Evolutionary conservation across 1,140 invertebrate species (phyloP).

Genomic region (Coelopa frigida): DNA sequence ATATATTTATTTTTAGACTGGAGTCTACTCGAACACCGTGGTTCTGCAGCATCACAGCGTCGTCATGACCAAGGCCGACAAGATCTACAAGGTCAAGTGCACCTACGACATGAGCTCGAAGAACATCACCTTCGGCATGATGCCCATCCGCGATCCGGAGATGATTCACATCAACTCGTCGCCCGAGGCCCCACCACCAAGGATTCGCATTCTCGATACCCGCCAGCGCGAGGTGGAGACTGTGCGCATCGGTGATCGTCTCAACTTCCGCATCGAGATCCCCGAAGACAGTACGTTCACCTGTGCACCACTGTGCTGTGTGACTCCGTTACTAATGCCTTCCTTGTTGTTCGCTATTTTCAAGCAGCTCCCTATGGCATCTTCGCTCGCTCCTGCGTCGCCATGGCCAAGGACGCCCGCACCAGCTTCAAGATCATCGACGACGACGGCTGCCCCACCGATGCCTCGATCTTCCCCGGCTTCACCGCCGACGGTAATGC

Average conservation of each 20-base stretch:
- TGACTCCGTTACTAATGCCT: not conserved
- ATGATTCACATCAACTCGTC: slow-evolving; percentile 93
- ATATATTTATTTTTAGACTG: slow-evolving; percentile 55
- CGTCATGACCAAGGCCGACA: slow-evolving; percentile 94
- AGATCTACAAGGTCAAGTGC: slow-evolving; percentile 94
- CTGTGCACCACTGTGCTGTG: not conserved
- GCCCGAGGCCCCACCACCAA: slow-evolving; percentile 87
- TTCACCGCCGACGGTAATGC: slow-evolving; percentile 83
- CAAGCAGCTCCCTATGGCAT: slow-evolving; percentile 86
- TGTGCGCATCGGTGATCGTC: slow-evolving; percentile 87
- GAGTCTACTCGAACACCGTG: slow-evolving; percentile 90
- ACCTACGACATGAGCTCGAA: slow-evolving; percentile 94
- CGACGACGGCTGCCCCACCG: slow-evolving; percentile 89
- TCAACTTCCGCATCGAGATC: slow-evolving; percentile 93
- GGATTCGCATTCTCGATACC: slow-evolving; percentile 82
- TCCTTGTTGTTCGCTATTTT: slow-evolving; percentile 7
- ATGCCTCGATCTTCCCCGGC: slow-evolving; percentile 86
- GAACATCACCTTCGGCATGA: slow-evolving; percentile 95
- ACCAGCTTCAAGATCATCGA: slow-evolving; percentile 95
- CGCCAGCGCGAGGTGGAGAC: slow-evolving; percentile 83
- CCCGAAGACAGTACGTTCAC: slow-evolving; percentile 82
- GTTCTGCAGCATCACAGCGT: slow-evolving; percentile 93
- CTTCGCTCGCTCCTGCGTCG: slow-evolving; percentile 89
- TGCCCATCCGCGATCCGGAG: slow-evolving; percentile 89
- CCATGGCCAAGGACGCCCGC: slow-evolving; percentile 94